Conservation (phyloP, 1,140 invertebrate species). For the Tetragonula clypearis region DNA sequence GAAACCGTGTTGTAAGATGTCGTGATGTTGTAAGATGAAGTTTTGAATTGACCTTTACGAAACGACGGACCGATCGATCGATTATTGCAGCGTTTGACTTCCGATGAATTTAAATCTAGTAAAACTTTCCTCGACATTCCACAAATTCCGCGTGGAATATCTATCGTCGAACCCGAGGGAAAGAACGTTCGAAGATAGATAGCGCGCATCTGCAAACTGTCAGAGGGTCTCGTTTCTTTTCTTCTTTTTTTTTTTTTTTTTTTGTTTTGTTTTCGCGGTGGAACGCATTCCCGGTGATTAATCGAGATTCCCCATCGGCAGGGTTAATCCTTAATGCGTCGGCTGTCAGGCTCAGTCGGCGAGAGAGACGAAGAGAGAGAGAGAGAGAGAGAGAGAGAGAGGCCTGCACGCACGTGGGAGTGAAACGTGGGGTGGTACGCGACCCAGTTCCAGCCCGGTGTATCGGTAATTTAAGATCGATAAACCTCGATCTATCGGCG, state of each 20-base stretch:
- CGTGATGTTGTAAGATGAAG: no score
- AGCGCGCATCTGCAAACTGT: not conserved
- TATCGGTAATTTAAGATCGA: constrained; percentile 81
- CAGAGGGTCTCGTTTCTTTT: not conserved
- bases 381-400: not conserved
- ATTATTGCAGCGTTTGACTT: not conserved
- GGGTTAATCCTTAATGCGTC: constrained; percentile 54
- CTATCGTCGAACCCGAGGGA: no score
- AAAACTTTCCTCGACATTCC: no score
- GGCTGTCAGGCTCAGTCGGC: constrained; percentile 18
- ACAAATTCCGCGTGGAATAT: no score
- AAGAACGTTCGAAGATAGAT: no score
- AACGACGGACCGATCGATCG: not conserved
- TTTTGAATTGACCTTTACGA: not conserved
- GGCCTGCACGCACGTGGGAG: constrained; percentile 22
- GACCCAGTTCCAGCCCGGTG: constrained; percentile 72
- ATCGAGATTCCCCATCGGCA: constrained; percentile 52
- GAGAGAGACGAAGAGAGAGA: constrained; percentile 45
- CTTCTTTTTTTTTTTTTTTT: not conserved
- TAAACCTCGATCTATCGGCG: constrained; percentile 76
- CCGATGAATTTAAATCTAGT: no score
- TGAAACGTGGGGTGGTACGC: constrained; percentile 47
- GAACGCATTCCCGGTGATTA: constrained; percentile 36
- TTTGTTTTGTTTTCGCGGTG: not conserved
- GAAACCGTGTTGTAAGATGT: no score